Percentiles rank a stretch among this genome's conserved stretches.
Conservation (phyloP, 1,140 invertebrate genomes). For the Elysia chlorotica region DNA sequence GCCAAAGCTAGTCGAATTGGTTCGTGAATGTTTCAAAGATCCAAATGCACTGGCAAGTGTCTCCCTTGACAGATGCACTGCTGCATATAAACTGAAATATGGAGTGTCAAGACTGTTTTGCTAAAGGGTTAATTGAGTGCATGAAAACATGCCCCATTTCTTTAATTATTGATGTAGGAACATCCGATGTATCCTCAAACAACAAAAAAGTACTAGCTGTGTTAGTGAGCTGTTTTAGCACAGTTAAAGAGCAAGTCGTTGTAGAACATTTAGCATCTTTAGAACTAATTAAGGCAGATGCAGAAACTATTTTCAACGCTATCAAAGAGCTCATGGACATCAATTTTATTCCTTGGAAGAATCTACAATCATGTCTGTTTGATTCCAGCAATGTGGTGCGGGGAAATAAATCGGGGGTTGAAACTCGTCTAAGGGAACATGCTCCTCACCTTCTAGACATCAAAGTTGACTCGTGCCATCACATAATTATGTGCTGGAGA, state of each 20-base stretch:
- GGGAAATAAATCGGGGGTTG: constrained; percentile 38
- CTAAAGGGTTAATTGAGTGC: background rate
- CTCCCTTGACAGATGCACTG: background rate
- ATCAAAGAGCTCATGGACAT: constrained; percentile 15
- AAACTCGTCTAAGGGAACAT: constrained; percentile 29
- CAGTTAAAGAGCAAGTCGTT: background rate
- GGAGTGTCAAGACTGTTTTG: background rate
- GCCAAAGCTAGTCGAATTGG: background rate
- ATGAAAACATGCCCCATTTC: background rate
- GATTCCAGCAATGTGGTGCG: constrained; percentile 47
- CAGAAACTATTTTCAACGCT: background rate
- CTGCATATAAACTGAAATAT: constrained; percentile 6
- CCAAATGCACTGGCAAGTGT: constrained; percentile 1
- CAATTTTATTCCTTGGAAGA: constrained; percentile 32
- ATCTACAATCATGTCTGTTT: constrained; percentile 38
- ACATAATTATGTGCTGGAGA: no score
- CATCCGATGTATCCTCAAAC: background rate
- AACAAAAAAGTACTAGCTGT: background rate
- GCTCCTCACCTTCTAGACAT: constrained; percentile 41
- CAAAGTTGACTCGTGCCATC: constrained; percentile 46
- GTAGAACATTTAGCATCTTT: background rate
- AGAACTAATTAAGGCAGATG: background rate
- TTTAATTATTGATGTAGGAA: background rate
- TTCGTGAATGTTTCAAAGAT: background rate
- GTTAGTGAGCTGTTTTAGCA: background rate